A percentile compares a stretch with the other conserved stretches of the same genome.
Conservation (phyloP, 2,113 vertebrate species). For the Rhipidura dahli region DNA sequence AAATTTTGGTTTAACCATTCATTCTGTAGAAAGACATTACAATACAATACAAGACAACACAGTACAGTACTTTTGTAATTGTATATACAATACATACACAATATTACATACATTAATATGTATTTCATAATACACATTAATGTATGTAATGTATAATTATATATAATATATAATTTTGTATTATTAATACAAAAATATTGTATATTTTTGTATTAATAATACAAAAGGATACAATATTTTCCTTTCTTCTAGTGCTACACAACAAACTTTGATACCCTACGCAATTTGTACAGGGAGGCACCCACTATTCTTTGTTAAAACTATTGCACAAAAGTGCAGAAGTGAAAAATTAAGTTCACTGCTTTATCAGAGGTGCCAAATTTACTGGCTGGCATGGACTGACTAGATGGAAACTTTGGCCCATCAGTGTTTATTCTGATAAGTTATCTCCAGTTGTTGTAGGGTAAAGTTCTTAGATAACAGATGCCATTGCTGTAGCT, state of each 20-base stretch:
- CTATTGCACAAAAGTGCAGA: neutral
- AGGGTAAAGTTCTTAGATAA: conserved; percentile 5
- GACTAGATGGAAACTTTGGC: neutral
- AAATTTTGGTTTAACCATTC: neutral
- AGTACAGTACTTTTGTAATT: neutral
- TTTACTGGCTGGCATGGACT: neutral
- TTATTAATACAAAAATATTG: too few species aligned
- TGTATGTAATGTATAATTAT: too few species aligned
- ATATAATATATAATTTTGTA: too few species aligned
- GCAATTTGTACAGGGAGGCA: neutral
- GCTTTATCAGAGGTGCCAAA: neutral
- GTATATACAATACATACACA: too few species aligned
- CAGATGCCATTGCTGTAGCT: neutral
- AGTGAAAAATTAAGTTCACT: neutral
- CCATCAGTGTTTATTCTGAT: conserved; percentile 22
- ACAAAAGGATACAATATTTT: neutral
- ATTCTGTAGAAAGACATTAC: neutral
- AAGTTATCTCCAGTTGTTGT: neutral
- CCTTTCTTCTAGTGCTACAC: neutral
- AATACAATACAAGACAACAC: neutral
- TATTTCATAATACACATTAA: too few species aligned
- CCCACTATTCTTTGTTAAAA: neutral
- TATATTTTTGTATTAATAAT: too few species aligned
- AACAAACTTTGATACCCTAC: neutral
- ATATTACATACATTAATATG: too few species aligned